A percentile compares a stretch with the other conserved stretches of the same genome.
Conservation (phyloP, 2,888 invertebrate species). For the Oscheius myriophilus region DNA sequence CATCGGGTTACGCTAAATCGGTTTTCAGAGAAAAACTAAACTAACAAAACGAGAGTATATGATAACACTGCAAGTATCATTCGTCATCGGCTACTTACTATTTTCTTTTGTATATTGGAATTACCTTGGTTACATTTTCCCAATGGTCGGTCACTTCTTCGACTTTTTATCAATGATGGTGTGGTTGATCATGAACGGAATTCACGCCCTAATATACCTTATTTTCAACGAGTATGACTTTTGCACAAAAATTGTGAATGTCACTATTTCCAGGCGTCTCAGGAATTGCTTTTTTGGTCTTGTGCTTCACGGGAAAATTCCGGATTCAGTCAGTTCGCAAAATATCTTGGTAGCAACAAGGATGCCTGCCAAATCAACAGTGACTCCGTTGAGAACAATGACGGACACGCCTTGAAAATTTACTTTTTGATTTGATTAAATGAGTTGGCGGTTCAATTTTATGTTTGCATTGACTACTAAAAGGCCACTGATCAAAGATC, state of each 20-base stretch:
- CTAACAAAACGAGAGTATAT: conserved; percentile 19
- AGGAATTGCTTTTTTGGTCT: conserved; percentile 6
- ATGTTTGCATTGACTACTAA: no score
- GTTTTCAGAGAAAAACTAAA: conserved; percentile 20
- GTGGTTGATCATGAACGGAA: conserved; percentile 30
- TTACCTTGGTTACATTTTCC: not conserved
- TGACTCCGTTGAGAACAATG: conserved; percentile 2
- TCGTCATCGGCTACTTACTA: conserved; percentile 16
- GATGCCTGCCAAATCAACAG: not conserved
- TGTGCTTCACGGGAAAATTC: conserved; percentile 2
- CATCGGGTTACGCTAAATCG: no score
- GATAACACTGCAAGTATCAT: conserved; percentile 28
- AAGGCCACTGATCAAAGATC: no score
- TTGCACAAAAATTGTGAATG: not conserved
- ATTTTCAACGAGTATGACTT: conserved; percentile 28
- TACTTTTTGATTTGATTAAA: not conserved
- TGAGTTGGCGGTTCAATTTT: no score
- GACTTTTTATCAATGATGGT: conserved; percentile 21
- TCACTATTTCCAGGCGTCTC: conserved; percentile 2
- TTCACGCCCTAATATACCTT: conserved; percentile 28
- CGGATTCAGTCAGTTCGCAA: conserved; percentile 1
- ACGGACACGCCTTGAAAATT: not conserved
- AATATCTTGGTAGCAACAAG: conserved; percentile 10
- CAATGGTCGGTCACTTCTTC: conserved; percentile 6
- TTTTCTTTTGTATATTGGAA: conserved; percentile 28